phyloP scores from a whole-genome alignment of 2,888 invertebrate genomes.

The Ormyrus thymus region DNA sequence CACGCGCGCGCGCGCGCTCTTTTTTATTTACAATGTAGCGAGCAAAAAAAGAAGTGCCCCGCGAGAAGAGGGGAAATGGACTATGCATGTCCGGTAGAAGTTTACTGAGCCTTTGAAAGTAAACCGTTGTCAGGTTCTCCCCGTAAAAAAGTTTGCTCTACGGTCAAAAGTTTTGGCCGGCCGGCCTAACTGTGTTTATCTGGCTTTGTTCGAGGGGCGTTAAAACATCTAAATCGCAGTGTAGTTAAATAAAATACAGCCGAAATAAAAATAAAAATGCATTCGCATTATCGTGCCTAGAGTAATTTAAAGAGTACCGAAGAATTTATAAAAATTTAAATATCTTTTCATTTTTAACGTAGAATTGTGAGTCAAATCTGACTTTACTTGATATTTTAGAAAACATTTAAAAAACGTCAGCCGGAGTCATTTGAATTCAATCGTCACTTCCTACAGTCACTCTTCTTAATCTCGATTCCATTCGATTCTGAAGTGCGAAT shows the following conservation, averaged over 20 bases:
- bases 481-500: neutral
- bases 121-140: conserved; percentile 19
- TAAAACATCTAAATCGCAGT: neutral
- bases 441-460: too few species aligned
- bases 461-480: neutral
- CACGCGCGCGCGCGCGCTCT: neutral
- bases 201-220: neutral
- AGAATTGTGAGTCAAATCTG: too few species aligned
- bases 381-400: too few species aligned
- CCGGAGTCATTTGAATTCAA: too few species aligned
- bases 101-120: conserved; percentile 28
- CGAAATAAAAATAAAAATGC: too few species aligned
- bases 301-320: too few species aligned
- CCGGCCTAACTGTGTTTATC: neutral
- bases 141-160: conserved; percentile 15
- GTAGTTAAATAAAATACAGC: too few species aligned
- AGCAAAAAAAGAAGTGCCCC: neutral
- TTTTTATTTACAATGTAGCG: conserved; percentile 6
- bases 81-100: conserved; percentile 30
- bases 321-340: too few species aligned
- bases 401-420: too few species aligned
- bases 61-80: conserved; percentile 29
- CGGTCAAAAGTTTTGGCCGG: conserved; percentile 2
- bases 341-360: too few species aligned
- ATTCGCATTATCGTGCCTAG: too few species aligned